Conservation (phyloP, 2,797 vertebrate species). For the Lophotriccus pileatus region DNA sequence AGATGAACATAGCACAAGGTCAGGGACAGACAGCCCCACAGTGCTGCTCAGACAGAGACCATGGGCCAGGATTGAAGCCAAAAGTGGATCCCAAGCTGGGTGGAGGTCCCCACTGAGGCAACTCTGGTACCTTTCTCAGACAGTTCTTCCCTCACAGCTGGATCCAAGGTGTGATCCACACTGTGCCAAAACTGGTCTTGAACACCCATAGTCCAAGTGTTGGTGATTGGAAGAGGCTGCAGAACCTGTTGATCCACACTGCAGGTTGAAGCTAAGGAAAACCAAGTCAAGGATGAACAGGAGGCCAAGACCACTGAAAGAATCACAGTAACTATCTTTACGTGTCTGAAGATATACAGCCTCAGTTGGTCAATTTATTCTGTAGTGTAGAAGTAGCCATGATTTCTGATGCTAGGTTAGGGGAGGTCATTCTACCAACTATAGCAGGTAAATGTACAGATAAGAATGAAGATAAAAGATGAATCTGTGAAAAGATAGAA, state of each 20-base stretch:
- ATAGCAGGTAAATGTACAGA: neutral
- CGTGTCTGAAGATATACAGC: neutral
- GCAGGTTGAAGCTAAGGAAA: neutral
- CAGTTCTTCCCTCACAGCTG: neutral
- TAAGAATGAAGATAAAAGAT: neutral
- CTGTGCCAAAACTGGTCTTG: neutral
- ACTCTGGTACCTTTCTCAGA: neutral
- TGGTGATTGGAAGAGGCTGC: neutral
- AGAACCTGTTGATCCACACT: neutral
- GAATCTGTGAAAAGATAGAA: neutral
- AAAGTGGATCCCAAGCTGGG: neutral
- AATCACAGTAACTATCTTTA: neutral
- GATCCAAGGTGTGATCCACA: neutral
- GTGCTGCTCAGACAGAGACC: neutral
- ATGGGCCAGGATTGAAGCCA: neutral
- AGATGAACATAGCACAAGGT: neutral
- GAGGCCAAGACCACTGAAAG: neutral
- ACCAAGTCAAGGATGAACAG: neutral
- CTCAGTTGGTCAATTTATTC: neutral
- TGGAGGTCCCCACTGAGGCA: rapidly evolving
- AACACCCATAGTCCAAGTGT: neutral
- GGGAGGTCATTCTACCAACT: neutral
- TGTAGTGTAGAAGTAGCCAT: neutral
- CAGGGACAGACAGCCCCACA: neutral
- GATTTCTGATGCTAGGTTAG: neutral